Percentiles rank a stretch among this genome's conserved stretches.
Evolutionary conservation across 1,140 invertebrate species (phyloP).

Genomic region (Pogonognathellus flavescens): DNA sequence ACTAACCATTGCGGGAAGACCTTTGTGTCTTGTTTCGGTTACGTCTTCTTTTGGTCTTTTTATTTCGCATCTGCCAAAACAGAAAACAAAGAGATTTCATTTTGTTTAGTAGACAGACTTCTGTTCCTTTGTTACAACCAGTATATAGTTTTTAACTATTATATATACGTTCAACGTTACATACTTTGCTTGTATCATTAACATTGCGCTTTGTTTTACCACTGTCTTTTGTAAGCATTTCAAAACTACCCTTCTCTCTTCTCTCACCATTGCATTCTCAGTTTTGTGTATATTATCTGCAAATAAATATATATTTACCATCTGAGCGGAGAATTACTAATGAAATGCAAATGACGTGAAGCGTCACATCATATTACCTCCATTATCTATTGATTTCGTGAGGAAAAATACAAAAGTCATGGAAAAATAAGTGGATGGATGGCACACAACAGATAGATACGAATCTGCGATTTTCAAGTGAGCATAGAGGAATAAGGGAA

Average conservation of each 20-base stretch:
- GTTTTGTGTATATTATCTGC: no score
- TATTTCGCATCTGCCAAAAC: slow-evolving; percentile 33
- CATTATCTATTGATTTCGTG: slow-evolving; percentile 43
- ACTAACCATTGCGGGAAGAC: slow-evolving; percentile 24
- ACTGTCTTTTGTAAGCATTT: slow-evolving; percentile 19
- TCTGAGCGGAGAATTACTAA: slow-evolving; percentile 15
- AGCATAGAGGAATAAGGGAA: slow-evolving; percentile 26
- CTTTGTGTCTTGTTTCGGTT: slow-evolving; percentile 36
- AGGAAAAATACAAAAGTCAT: slow-evolving; percentile 46
- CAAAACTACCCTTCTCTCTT: not conserved
- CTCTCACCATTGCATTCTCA: no score
- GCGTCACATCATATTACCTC: slow-evolving; percentile 7
- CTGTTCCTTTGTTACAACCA: not conserved
- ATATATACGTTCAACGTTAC: no score
- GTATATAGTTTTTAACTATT: no score
- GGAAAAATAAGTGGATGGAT: slow-evolving; percentile 46
- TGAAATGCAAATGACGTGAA: slow-evolving; percentile 46
- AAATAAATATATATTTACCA: not conserved
- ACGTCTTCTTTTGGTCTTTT: slow-evolving; percentile 48
- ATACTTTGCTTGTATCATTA: not conserved
- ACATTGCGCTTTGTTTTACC: slow-evolving; percentile 8
- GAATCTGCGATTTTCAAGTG: slow-evolving; percentile 37
- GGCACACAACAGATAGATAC: slow-evolving; percentile 30
- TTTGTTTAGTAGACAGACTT: slow-evolving; percentile 17
- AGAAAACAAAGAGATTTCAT: slow-evolving; percentile 42